phyloP scores from a whole-genome alignment of 2,113 vertebrate species.

The Nyctereutes procyonoides region DNA sequence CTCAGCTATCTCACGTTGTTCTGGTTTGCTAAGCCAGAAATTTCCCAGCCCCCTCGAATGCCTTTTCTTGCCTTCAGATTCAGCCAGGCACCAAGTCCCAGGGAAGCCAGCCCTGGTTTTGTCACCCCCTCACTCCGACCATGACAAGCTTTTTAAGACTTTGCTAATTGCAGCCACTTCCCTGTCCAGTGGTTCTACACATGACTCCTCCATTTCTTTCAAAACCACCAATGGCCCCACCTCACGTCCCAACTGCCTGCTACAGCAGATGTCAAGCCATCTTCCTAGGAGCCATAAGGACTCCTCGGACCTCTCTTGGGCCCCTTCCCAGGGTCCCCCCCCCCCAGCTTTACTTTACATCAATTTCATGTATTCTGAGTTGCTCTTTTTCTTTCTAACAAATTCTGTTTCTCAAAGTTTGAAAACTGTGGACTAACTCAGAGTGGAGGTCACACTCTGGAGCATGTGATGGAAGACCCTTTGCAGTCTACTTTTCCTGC shows the following conservation, averaged over 20 bases:
- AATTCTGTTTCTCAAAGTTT: constrained; percentile 6
- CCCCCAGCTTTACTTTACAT: background rate
- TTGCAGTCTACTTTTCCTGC: background rate
- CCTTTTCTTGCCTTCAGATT: background rate
- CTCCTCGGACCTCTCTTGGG: background rate
- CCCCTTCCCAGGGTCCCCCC: background rate
- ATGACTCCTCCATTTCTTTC: background rate
- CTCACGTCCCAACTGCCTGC: background rate
- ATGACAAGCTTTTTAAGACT: background rate
- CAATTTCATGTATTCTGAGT: background rate
- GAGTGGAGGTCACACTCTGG: background rate
- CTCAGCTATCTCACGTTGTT: background rate
- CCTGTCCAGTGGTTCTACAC: background rate
- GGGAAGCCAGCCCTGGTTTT: background rate
- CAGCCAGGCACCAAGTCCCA: background rate
- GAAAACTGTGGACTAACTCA: background rate
- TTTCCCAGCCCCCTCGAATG: background rate
- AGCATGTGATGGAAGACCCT: background rate
- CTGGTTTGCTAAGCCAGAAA: background rate
- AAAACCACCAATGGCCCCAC: background rate
- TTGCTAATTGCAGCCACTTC: background rate
- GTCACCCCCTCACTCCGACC: background rate
- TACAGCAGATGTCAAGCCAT: background rate
- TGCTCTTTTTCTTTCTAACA: background rate
- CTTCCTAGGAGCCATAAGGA: background rate